Conservation (phyloP, 1,140 invertebrate species). For the Papilio machaon region DNA sequence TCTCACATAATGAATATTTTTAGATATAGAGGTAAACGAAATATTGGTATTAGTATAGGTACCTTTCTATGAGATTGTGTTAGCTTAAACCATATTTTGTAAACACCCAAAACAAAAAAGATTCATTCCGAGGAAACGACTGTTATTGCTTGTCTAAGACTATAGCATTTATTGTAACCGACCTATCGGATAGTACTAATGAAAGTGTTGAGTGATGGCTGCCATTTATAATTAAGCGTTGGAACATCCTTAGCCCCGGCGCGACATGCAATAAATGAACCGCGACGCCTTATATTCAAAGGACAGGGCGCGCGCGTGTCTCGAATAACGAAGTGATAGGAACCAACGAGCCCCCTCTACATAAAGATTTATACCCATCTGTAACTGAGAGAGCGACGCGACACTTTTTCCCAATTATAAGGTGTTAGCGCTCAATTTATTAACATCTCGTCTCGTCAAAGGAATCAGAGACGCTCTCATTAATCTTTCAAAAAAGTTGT, state of each 20-base stretch:
- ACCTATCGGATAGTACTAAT: conserved; percentile 1
- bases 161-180: conserved; percentile 1
- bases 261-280: conserved; percentile 74
- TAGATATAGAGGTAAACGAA: background rate
- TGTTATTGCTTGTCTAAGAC: no score
- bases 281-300: conserved; percentile 71
- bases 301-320: conserved; percentile 70
- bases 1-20: background rate
- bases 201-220: conserved; percentile 48
- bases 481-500: conserved; percentile 19
- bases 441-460: conserved; percentile 77
- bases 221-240: conserved; percentile 72
- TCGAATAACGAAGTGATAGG: conserved; percentile 62
- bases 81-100: no score
- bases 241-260: conserved; percentile 63
- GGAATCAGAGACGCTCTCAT: conserved; percentile 59
- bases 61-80: no score
- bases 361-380: conserved; percentile 81
- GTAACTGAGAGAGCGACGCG: conserved; percentile 78
- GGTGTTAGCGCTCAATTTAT: conserved; percentile 77
- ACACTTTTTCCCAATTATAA: conserved; percentile 81
- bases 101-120: no score
- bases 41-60: no score
- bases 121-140: no score
- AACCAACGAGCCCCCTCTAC: conserved; percentile 69